Evolutionary conservation across 2,797 vertebrate genomes (phyloP).

Genomic region (Pangasius djambal): DNA sequence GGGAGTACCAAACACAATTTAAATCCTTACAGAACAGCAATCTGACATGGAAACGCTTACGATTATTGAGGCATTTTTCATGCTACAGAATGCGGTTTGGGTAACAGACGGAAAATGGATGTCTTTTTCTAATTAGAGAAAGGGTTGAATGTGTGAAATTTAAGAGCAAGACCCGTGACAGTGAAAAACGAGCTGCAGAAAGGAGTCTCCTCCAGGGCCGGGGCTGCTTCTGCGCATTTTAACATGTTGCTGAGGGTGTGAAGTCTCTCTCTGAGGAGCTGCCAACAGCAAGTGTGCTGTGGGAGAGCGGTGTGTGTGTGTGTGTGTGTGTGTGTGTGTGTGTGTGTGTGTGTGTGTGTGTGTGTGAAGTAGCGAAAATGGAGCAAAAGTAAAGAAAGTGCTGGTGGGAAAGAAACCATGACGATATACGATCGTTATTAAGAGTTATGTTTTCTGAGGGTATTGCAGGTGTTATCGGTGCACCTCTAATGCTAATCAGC

Average conservation of each 20-base stretch:
- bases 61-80: not conserved
- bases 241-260: slow-evolving; percentile 21
- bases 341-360: slow-evolving; percentile 3
- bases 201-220: not conserved
- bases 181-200: slow-evolving; percentile 9
- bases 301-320: not conserved
- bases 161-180: not conserved
- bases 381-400: not conserved
- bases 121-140: slow-evolving; percentile 17
- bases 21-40: not conserved
- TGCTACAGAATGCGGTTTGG: not conserved
- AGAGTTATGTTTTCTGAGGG: not conserved
- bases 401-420: not conserved
- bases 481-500: not conserved
- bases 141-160: not conserved
- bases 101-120: not conserved
- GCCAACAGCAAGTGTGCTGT: slow-evolving; percentile 64
- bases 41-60: not conserved
- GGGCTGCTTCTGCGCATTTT: not conserved
- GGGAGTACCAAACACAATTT: too few relatives aligned
- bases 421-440: not conserved
- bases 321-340: slow-evolving; percentile 1
- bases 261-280: slow-evolving; percentile 27
- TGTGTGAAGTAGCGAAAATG: not conserved
- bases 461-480: not conserved